phyloP scores from a whole-genome alignment of 2,797 vertebrate genomes.

The Periparus ater region DNA sequence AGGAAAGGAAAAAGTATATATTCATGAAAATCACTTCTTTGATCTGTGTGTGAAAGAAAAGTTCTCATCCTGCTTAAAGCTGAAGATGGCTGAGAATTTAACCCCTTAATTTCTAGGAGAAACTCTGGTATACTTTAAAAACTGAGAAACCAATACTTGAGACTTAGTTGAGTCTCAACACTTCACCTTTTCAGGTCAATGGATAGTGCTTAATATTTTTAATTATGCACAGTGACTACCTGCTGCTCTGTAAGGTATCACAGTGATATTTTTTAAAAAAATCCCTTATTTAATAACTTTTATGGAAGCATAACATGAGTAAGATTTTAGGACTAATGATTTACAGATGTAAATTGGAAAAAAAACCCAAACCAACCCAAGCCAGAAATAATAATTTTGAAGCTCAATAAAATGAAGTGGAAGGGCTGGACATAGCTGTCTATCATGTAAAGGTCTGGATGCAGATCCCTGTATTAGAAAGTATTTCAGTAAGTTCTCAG shows the following conservation, averaged over 20 bases:
- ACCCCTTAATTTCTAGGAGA: neutral
- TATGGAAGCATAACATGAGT: neutral
- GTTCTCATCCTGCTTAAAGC: neutral
- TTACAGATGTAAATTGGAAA: neutral
- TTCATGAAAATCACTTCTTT: neutral
- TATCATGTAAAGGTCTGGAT: neutral
- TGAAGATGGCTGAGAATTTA: neutral
- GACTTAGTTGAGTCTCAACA: neutral
- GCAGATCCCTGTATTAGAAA: neutral
- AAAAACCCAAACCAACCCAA: neutral
- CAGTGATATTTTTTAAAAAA: neutral
- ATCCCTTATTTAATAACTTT: neutral
- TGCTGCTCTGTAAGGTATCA: neutral
- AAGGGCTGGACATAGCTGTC: neutral
- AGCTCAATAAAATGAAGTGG: neutral
- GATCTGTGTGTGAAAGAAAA: neutral
- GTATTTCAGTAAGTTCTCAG: neutral
- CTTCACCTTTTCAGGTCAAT: neutral
- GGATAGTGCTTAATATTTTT: neutral
- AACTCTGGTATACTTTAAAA: neutral
- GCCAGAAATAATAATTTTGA: neutral
- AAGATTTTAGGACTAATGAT: neutral
- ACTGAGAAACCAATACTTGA: neutral
- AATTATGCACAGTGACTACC: neutral
- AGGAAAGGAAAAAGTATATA: neutral